phyloP scores from a whole-genome alignment of 1,140 invertebrate species.

The Lycorma delicatula region DNA sequence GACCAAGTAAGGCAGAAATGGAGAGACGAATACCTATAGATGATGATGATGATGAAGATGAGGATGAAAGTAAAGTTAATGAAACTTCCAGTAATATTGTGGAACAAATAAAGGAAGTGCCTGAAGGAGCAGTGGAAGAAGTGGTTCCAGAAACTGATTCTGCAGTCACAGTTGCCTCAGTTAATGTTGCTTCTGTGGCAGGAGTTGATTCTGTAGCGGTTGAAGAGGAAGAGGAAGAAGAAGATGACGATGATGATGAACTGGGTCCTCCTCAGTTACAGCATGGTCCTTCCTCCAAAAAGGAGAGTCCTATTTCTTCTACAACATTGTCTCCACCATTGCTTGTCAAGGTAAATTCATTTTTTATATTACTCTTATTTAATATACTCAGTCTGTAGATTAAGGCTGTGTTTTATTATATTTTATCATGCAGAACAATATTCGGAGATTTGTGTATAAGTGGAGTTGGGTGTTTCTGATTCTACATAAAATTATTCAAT shows the following conservation, averaged over 20 bases:
- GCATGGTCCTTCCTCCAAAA: not conserved
- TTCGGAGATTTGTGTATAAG: no score
- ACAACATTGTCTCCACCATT: not conserved
- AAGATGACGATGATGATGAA: conserved; percentile 12
- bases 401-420: no score
- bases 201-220: conserved; percentile 12
- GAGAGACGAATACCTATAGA: not conserved
- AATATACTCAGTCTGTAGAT: no score
- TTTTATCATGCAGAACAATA: no score
- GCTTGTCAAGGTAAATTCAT: not conserved
- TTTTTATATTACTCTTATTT: no score
- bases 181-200: no score
- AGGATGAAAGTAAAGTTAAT: conserved; percentile 15
- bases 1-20: not conserved
- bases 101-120: conserved; percentile 3
- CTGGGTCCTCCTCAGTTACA: not conserved
- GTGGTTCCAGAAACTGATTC: conserved; percentile 18
- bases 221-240: conserved; percentile 16
- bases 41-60: conserved; percentile 11
- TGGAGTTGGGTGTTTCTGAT: no score
- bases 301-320: not conserved
- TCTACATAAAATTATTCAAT: no score
- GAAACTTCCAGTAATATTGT: not conserved
- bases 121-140: conserved; percentile 4
- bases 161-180: no score